phyloP scores from a whole-genome alignment of 2,113 vertebrate species.

The Ctenomys sociabilis region DNA sequence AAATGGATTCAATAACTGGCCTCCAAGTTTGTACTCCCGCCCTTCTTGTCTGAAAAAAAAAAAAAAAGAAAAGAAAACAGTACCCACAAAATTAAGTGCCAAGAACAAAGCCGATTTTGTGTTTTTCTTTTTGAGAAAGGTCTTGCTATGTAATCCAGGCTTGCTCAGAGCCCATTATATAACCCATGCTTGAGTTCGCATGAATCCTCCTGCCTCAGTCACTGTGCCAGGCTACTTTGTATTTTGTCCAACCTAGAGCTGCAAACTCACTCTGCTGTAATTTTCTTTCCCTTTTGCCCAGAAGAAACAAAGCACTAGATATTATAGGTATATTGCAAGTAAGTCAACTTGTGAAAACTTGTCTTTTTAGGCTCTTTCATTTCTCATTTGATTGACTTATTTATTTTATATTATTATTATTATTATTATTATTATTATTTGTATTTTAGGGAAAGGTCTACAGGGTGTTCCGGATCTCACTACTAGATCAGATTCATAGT shows the following conservation, averaged over 20 bases:
- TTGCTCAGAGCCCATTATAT: neutral
- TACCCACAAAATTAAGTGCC: neutral
- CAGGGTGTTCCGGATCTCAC: too few species aligned
- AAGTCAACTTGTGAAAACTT: neutral
- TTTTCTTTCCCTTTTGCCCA: neutral
- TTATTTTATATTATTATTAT: too few species aligned
- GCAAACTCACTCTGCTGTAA: neutral
- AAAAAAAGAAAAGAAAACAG: neutral
- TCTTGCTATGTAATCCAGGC: neutral
- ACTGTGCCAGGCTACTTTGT: neutral
- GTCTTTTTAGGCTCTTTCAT: neutral
- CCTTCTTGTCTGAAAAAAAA: neutral
- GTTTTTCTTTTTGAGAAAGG: neutral
- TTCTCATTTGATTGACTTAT: neutral
- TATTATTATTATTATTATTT: too few species aligned
- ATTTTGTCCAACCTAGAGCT: neutral
- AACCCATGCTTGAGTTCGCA: neutral
- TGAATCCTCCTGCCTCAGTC: neutral
- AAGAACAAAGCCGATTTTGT: neutral
- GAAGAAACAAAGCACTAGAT: neutral
- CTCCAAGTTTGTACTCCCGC: neutral
- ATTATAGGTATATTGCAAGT: neutral
- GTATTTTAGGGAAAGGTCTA: too few species aligned
- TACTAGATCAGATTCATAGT: too few species aligned
- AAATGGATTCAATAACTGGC: accelerated